Evolutionary conservation across 2,888 invertebrate genomes (phyloP).

Genomic region (Lithodes maja): DNA sequence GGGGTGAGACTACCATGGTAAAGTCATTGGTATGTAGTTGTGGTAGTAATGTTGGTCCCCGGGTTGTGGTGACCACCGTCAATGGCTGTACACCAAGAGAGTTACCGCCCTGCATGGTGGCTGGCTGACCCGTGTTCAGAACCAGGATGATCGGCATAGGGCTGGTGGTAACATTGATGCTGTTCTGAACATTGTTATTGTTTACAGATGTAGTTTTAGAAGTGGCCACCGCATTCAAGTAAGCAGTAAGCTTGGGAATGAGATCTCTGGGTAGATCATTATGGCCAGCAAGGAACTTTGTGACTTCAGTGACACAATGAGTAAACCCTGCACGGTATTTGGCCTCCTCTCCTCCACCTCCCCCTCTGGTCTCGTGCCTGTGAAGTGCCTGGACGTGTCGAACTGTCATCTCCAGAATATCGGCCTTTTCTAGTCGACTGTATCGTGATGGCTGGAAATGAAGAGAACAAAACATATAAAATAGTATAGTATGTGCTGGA

Average conservation of each 20-base stretch:
- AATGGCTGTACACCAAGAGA: constrained; percentile 56
- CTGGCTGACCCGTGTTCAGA: constrained; percentile 37
- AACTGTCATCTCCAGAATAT: constrained; percentile 64
- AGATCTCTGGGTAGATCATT: constrained; percentile 50
- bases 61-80: constrained; percentile 42
- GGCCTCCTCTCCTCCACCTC: constrained; percentile 20
- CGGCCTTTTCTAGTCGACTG: constrained; percentile 61
- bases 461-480: neutral
- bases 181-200: constrained; percentile 58
- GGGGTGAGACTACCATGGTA: constrained; percentile 84
- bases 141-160: constrained; percentile 59
- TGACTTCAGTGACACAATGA: constrained; percentile 54
- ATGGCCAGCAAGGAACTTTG: constrained; percentile 36
- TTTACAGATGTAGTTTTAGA: constrained; percentile 18
- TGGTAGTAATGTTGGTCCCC: constrained; percentile 85
- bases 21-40: constrained; percentile 89
- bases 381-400: constrained; percentile 53
- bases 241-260: constrained; percentile 39
- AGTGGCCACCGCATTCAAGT: constrained; percentile 43
- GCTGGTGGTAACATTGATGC: constrained; percentile 45
- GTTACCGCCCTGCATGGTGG: constrained; percentile 39
- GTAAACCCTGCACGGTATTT: constrained; percentile 57
- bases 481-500: too few species aligned
- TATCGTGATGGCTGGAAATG: constrained; percentile 51
- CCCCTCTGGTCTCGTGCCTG: constrained; percentile 27